Base-by-base conservation (phyloP, 2,888 invertebrate genomes). In the Ophion obscuratus region DNA sequence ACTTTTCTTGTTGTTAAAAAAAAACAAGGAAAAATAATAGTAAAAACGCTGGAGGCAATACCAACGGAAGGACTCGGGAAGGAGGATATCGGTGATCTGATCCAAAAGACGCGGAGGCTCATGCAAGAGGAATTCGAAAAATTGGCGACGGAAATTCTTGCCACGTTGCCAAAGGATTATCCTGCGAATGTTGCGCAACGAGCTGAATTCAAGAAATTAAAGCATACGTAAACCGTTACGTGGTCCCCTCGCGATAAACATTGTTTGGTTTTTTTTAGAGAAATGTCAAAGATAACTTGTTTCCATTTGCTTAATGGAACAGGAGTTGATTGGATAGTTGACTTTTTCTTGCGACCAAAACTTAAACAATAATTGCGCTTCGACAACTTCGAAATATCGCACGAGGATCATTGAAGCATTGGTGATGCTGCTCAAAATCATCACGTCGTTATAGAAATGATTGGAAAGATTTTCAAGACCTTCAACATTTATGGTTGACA, bases 41-140 rank as follows among this genome's bases (percentile, higher is more conserved):
- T 95, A 84, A 95, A 95, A 87, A 95, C 95, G 78, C 91, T 96
- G 85, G 95, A 95, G 36, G 95, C 95, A 14, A 94, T 96, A 44
- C 94, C 95, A 0, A 96, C 96, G 0, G 92, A 91, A 40, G 95
- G 95, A 1, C 90, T 95, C 59, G 95, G 94, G 0, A 94, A 94
- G 92, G 94, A 95, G 1, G 95, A 95, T 87, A 94, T 95, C 1
- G 95, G 95, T 0, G 94, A 94, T 20, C 92, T 96, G 53, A 95
- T 95, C 82, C 93, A 93, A 64, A 94, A 94, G 85, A 95, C 95
- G 0, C 94, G 95, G 36, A 93, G 94, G 81, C 92, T 94, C 40
- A 96, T 96, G 96, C 94, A 95, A 85, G 92, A 94, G 53, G 94
- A 94, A 0, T 95, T 95, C 91, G 94, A 95, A 87, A 95, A 95